phyloP scores from a whole-genome alignment of 1,140 invertebrate genomes.

The Drosophila kepulauana region DNA sequence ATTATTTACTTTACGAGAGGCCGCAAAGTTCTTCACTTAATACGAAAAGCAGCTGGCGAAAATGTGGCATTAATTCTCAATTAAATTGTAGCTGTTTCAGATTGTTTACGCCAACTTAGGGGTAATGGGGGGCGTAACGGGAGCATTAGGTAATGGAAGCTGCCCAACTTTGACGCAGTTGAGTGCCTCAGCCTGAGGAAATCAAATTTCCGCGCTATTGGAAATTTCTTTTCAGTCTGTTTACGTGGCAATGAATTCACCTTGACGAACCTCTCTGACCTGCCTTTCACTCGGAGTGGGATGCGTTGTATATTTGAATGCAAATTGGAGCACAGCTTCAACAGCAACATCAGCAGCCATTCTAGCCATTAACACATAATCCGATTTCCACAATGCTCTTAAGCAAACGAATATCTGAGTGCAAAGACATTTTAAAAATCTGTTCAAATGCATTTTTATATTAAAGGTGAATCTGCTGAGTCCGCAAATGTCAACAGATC shows the following conservation, averaged over 20 bases:
- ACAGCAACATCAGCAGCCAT: background rate
- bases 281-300: background rate
- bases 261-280: background rate
- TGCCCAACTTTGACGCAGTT: slow-evolving; percentile 10
- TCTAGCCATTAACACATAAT: slow-evolving; percentile 9
- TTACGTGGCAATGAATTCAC: slow-evolving; percentile 28
- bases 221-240: slow-evolving; percentile 24
- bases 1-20: slow-evolving; percentile 34
- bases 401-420: slow-evolving; percentile 14
- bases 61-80: slow-evolving; percentile 48
- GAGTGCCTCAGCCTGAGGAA: slow-evolving; percentile 26
- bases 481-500: slow-evolving; percentile 35
- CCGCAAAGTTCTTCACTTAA: slow-evolving; percentile 29
- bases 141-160: background rate
- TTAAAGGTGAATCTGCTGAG: background rate
- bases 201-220: slow-evolving; percentile 24
- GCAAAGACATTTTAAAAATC: background rate
- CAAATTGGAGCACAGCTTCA: slow-evolving; percentile 20
- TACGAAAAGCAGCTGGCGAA: slow-evolving; percentile 40
- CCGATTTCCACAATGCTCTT: slow-evolving; percentile 18
- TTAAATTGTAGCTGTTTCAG: slow-evolving; percentile 40
- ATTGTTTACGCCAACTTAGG: slow-evolving; percentile 33
- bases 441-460: slow-evolving; percentile 11
- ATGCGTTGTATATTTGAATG: slow-evolving; percentile 6
- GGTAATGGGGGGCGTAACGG: no score